Base-by-base conservation (phyloP, 2,797 vertebrate genomes). In the Vultur gryphus region DNA sequence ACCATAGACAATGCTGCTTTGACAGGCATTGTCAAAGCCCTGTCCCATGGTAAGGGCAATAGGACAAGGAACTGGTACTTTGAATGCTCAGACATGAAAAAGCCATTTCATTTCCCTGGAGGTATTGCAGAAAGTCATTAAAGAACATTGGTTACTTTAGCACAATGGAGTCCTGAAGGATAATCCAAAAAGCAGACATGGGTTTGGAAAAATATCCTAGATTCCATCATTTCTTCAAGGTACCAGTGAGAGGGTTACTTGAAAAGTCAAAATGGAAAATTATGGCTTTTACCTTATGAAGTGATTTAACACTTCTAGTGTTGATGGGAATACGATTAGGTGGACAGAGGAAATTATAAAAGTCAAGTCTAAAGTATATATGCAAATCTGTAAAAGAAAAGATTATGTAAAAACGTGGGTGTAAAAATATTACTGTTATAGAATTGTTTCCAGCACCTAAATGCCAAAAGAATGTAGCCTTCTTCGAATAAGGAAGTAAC, bases 81-180 rank as follows among this genome's bases (percentile, higher is more conserved):
- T 54, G 93, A 92, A 94, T 92, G 81, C 84, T 66, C 86, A 84
- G 59, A 89, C 80, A 96, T 81, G 84, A 78, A 97, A 96, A 97
- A 90, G n/a, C 39, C 35, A 89, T 95, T 96, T 92, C 66, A 61
- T 66, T 81, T 79, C 73, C 71, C 62, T 33, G 37, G 69, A 92
- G 92, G 73, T 78, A 81, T 35, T 52, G 16, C 51, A 93, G 43
- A 93, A 92, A 94, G 59, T 91, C 70, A 49, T 71, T 94, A 89
- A 69, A 89, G 77, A 84, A 14, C 33, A 75, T 9, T 48, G 48
- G 41, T 35, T 91, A 37, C 54, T 84, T 89, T 31, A 91, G 62
- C 25, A 70, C n/a, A 94, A 95, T 44, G 72, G n/a, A 95, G 39
- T 20, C 39, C 77, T 89, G 54, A 94, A 90, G 31, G 41, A 16